Percentiles rank a stretch among this genome's conserved stretches.
These are phyloP conservation scores for Pterostichus niger DNA, from an alignment of 2,888 invertebrate species.

Conservation along the genomic window DNA sequence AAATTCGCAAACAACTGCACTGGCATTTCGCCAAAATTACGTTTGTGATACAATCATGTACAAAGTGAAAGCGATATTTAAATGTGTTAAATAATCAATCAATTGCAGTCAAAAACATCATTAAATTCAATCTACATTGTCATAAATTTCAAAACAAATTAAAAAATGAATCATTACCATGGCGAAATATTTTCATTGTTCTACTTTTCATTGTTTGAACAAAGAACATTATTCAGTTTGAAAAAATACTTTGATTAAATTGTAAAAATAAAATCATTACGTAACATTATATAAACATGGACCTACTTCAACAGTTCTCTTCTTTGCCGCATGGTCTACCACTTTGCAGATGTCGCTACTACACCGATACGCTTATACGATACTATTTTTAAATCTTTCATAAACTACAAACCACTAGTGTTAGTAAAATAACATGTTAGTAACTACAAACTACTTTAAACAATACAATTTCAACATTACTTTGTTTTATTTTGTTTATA, in stretches of 20 bases:
- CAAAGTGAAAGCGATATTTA: slow-evolving; percentile 25
- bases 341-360: slow-evolving; percentile 6
- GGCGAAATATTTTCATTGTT: not conserved
- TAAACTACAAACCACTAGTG: not conserved
- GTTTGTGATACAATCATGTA: not conserved
- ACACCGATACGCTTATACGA: not conserved
- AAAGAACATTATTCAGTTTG: not conserved
- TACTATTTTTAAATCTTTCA: not conserved
- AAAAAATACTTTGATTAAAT: not conserved
- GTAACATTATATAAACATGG: not conserved
- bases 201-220: not conserved
- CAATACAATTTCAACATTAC: not conserved
- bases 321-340: not conserved
- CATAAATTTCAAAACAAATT: slow-evolving; percentile 1
- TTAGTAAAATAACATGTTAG: slow-evolving; percentile 12
- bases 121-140: not conserved
- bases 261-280: slow-evolving; percentile 23
- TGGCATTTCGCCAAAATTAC: slow-evolving; percentile 51
- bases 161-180: not conserved
- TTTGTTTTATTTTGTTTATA: slow-evolving; percentile 44
- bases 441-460: not conserved
- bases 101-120: not conserved
- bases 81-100: not conserved
- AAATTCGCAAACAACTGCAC: slow-evolving; percentile 23
- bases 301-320: not conserved